Conservation (phyloP, 2,113 vertebrate species). For the Cygnus atratus region DNA sequence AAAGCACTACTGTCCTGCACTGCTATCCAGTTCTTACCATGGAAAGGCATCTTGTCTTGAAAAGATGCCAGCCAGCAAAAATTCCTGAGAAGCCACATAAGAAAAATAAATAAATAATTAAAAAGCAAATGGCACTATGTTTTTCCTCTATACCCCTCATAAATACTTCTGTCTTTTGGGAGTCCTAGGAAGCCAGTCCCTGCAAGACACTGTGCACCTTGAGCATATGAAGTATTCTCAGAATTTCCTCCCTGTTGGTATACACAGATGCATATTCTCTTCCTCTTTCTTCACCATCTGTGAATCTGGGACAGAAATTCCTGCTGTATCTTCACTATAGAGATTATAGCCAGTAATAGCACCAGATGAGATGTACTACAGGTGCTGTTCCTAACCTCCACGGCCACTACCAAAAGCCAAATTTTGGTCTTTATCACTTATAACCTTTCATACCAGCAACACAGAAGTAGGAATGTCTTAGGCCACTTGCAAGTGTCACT, state of each 20-base stretch:
- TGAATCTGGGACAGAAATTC: not conserved
- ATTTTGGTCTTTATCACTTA: not conserved
- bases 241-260: not conserved
- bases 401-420: not conserved
- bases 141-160: not conserved
- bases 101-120: too few relatives aligned
- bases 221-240: not conserved
- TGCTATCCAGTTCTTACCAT: not conserved
- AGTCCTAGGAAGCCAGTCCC: not conserved
- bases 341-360: not conserved
- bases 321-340: not conserved
- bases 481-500: not conserved
- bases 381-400: not conserved
- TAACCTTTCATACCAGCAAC: not conserved
- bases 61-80: not conserved
- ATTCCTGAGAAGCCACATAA: not conserved
- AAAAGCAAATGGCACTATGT: not conserved
- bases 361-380: not conserved
- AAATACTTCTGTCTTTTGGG: not conserved
- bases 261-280: not conserved
- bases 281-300: not conserved
- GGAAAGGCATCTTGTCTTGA: not conserved
- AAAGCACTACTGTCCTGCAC: not conserved
- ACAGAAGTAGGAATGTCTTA: not conserved
- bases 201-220: not conserved